phyloP scores from a whole-genome alignment of 1,140 invertebrate species.

The Procambarus virginalis region DNA sequence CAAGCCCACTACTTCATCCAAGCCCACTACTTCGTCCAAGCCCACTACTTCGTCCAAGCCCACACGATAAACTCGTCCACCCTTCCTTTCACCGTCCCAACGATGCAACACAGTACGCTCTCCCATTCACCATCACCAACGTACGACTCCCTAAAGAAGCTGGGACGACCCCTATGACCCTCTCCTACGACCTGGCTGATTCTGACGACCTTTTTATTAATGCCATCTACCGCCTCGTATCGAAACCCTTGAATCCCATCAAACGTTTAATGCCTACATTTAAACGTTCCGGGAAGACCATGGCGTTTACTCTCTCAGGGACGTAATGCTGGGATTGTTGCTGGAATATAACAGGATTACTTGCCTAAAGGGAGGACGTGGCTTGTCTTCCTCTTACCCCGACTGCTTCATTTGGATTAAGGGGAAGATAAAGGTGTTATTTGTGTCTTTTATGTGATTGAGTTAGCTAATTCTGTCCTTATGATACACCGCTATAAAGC shows the following conservation, averaged over 20 bases:
- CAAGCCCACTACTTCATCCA: too few relatives aligned
- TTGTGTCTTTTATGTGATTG: slow-evolving; percentile 10
- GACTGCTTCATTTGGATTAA: neutral
- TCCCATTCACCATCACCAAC: neutral
- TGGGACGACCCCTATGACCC: neutral
- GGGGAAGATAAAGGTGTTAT: slow-evolving; percentile 11
- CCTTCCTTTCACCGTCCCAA: neutral
- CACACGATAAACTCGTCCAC: neutral
- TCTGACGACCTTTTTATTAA: slow-evolving; percentile 11
- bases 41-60: neutral
- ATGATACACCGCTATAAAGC: neutral
- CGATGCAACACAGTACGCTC: too few relatives aligned
- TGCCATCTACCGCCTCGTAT: slow-evolving; percentile 2
- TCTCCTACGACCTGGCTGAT: neutral
- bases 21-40: too few relatives aligned
- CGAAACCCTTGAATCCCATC: neutral
- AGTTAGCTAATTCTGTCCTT: slow-evolving; percentile 6
- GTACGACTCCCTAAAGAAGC: neutral
- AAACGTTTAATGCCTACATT: neutral
- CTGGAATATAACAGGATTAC: neutral
- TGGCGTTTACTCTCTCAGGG: neutral
- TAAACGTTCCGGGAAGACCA: neutral
- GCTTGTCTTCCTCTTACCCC: neutral
- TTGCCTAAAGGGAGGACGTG: neutral
- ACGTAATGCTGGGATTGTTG: neutral